Evolutionary conservation across 2,888 invertebrate genomes (phyloP).

Genomic region (Lithophane socia): DNA sequence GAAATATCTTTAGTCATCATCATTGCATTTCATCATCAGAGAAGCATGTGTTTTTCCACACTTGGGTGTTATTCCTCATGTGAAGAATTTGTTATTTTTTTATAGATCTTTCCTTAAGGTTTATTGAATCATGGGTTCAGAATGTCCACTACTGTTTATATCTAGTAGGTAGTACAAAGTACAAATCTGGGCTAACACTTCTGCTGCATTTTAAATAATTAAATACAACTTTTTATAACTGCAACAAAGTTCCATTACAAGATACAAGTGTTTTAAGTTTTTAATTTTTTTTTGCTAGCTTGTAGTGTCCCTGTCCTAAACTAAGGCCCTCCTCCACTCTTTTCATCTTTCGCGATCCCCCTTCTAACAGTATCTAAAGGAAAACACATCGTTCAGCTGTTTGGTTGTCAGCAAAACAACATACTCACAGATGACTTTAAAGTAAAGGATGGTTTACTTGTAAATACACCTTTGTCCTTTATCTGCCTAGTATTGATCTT

Average conservation of each 20-base stretch:
- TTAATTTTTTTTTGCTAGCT: background rate
- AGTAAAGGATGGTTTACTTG: background rate
- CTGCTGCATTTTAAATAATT: background rate
- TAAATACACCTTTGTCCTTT: background rate
- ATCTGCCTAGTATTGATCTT: background rate
- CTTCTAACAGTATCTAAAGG: background rate
- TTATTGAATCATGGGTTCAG: slow-evolving; percentile 21
- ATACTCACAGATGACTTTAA: background rate
- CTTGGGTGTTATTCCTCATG: background rate
- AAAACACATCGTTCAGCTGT: background rate
- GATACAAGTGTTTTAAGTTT: background rate
- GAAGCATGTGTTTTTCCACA: slow-evolving; percentile 12
- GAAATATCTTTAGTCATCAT: background rate
- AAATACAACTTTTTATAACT: background rate
- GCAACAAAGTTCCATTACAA: background rate
- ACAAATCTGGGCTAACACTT: background rate
- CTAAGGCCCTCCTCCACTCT: too few species aligned
- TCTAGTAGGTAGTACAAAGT: background rate
- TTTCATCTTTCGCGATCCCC: background rate
- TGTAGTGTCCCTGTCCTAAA: background rate
- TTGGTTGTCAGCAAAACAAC: background rate
- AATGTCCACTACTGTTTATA: slow-evolving; percentile 1
- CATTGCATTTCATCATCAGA: too few species aligned
- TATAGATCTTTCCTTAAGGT: slow-evolving; percentile 2
- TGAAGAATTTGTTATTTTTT: slow-evolving; percentile 6